Evolutionary conservation across 2,888 invertebrate genomes (phyloP), one percentile per base, ranked within the genome.

Genomic region (Lysandra bellargus): DNA sequence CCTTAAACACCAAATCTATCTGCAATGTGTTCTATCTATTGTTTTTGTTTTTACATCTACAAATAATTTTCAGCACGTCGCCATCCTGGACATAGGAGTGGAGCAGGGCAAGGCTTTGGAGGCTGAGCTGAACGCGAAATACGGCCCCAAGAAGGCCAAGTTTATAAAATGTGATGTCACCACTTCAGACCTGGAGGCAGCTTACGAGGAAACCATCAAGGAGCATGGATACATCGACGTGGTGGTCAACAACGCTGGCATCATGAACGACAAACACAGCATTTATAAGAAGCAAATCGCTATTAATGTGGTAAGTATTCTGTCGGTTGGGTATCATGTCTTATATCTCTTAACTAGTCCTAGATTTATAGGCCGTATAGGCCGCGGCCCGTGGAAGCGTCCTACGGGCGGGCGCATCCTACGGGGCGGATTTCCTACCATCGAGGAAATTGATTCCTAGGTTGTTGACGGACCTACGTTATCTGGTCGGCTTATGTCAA

Each of bases 131-230:
- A 85, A 85, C 5, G 49, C 78, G 7, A 84, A 85, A 81, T 81
- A 87, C 75, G 86, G 86, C 1, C 78, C 82, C 1, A 79, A 83
- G 1, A 86, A 83, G 80, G 84, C 84, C 0, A 85, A 86, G 80
- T 90, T 87, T 79, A 82, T 86, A n/a, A 84, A 84, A 83, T 89
- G 88, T 82, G 90, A 90, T 57, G 86, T 88, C 40, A 86, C 87
- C 0, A 83, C 84, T 7, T 86, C 87, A 7, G 84, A 85, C 1
- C 81, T 90, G 7, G 81, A 84, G 37, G 82, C 74, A 6, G 85
- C 84, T 1, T 87, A 86, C 64, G 82, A 86, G 7, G 79, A 78
- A 57, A 83, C 85, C 0, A 80, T 83, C 53, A 80, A 84, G 7
- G 82, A 85, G 0, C 80, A 85, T 5, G 86, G 83, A 0, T 82